phyloP scores from a whole-genome alignment of 1,140 invertebrate species.

The Nasonia longicornis region DNA sequence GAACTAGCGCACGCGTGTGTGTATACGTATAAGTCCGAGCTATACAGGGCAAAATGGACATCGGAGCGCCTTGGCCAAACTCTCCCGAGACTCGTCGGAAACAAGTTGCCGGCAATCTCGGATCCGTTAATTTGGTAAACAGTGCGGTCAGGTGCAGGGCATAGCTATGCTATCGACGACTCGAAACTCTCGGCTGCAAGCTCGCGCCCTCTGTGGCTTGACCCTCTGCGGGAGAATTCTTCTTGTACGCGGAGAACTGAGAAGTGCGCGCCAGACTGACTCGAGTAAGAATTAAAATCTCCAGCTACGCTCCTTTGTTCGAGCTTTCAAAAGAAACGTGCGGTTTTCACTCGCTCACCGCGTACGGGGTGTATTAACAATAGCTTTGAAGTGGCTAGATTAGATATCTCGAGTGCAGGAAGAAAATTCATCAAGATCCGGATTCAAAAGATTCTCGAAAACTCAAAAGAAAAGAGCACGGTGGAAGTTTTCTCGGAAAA shows the following conservation, averaged over 20 bases:
- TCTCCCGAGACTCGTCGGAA: conserved; percentile 31
- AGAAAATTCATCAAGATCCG: background rate
- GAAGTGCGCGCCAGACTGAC: too few species aligned
- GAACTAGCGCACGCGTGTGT: background rate
- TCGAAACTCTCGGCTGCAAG: background rate
- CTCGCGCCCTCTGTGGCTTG: too few species aligned
- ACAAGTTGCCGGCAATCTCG: conserved; percentile 46
- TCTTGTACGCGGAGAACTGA: background rate
- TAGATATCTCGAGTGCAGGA: background rate
- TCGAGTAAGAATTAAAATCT: too few species aligned
- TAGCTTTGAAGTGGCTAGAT: too few species aligned
- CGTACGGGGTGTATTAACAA: too few species aligned
- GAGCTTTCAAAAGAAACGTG: too few species aligned
- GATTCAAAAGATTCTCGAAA: background rate
- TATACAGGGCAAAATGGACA: conserved; percentile 8
- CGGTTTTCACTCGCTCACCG: too few species aligned
- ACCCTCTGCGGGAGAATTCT: background rate
- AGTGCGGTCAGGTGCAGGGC: conserved; percentile 37
- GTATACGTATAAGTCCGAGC: background rate
- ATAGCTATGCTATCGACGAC: background rate
- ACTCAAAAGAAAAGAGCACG: background rate
- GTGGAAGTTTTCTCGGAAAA: background rate
- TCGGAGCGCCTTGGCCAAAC: conserved; percentile 4
- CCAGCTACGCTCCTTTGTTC: too few species aligned
- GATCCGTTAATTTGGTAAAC: conserved; percentile 61